Evolutionary conservation across 1,140 invertebrate genomes (phyloP), one percentile per base, ranked within the genome.

Genomic region (Acromyrmex charruanus): DNA sequence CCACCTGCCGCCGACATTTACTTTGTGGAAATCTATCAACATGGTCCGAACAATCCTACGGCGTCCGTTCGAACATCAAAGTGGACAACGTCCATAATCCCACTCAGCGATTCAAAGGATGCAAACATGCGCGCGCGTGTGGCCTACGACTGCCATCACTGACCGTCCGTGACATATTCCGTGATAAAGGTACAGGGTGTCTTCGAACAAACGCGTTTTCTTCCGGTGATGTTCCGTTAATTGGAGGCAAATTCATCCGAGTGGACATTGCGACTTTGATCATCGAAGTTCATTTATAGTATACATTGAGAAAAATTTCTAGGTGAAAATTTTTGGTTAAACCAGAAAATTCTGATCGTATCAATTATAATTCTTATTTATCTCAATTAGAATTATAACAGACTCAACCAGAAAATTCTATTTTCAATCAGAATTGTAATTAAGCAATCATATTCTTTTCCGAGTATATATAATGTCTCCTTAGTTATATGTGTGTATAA

Each of bases 11-110:
- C 77, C 90, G 89, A 90, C 91, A 86, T 92, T 92, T 91, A 90
- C 90, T 91, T 91, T 90, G 91, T 91, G 87, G 89, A 90, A 92
- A 92, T 92, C 87, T 87, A 91, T 90, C 88, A 75, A 68, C 80
- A 53, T 68, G 71, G 66, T 59, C 35, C 59, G 84, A 61, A 82
- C 90, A 87, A 91, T 90, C 81, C 66, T 81, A 92, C 59, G 77
- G 89, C 85, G 77, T 90, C 89, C 79, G 87, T 66, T 75, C 80
- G 87, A 80, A 91, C 90, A 91, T 92, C 91, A 92, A 92, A 92
- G 91, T 92, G 90, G 89, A 89, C 90, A 91, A 77, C 91, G 89
- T 90, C 79, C 90, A 90, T 90, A 91, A 91, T 74, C 87, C 58
- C 77, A 87, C 77, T 59, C 88, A 81, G 77, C 79, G 61, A 86